phyloP scores from a whole-genome alignment of 2,888 invertebrate genomes.

The Penaeus monodon region DNA sequence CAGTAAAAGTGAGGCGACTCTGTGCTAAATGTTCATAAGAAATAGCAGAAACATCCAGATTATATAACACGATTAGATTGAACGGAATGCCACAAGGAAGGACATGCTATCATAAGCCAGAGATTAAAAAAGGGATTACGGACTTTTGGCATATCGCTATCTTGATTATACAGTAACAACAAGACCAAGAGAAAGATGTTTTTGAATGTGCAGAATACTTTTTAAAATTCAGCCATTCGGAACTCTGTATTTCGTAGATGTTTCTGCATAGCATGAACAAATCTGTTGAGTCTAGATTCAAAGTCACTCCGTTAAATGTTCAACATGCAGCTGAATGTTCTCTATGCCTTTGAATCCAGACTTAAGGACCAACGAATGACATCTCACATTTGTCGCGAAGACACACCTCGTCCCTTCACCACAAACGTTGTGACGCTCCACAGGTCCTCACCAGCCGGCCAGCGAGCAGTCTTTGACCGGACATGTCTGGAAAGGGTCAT shows the following conservation, averaged over 20 bases:
- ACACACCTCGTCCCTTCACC: neutral
- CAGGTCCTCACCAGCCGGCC: conserved; percentile 31
- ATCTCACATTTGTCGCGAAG: conserved; percentile 31
- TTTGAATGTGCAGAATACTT: no score
- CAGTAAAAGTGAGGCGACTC: conserved; percentile 40
- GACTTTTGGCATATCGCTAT: no score
- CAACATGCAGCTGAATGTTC: conserved; percentile 21
- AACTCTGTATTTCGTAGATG: conserved; percentile 23
- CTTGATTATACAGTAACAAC: no score
- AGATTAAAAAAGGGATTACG: no score
- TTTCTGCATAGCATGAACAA: conserved; percentile 58
- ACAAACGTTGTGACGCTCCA: conserved; percentile 23
- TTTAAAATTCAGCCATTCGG: no score
- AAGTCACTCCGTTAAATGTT: conserved; percentile 12
- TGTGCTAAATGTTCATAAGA: conserved; percentile 46
- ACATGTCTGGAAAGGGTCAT: conserved; percentile 42
- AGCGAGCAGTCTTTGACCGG: conserved; percentile 34
- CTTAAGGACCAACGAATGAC: conserved; percentile 22
- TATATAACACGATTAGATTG: conserved; percentile 4
- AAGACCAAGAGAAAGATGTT: no score
- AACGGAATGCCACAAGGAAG: no score
- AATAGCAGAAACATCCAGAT: conserved; percentile 45
- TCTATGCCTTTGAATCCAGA: conserved; percentile 50
- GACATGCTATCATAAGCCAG: no score
- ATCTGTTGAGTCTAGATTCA: conserved; percentile 44